phyloP scores from a whole-genome alignment of 2,113 vertebrate genomes.

The Gila orcuttii region DNA sequence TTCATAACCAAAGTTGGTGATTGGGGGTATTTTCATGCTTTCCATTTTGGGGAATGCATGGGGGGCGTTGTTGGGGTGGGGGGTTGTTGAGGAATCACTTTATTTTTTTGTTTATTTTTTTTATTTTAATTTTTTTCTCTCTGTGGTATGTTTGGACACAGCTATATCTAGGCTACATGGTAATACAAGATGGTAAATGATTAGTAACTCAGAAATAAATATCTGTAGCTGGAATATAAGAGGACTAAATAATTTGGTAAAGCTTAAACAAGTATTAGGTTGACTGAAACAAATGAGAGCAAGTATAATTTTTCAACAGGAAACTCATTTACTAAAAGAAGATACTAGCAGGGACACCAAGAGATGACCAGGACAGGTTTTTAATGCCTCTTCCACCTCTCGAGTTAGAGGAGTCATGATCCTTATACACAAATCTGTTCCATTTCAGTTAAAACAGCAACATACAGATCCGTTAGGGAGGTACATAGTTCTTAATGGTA shows the following conservation, averaged over 20 bases:
- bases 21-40: not conserved
- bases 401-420: conserved; percentile 4
- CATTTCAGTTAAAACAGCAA: not conserved
- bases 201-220: not conserved
- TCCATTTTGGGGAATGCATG: not conserved
- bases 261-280: conserved; percentile 18
- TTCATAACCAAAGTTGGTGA: not conserved
- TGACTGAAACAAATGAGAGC: not conserved
- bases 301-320: not conserved
- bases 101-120: not conserved
- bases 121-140: too few relatives aligned
- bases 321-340: too few relatives aligned
- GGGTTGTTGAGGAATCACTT: not conserved
- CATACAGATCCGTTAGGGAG: conserved; percentile 1
- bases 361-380: conserved; percentile 26
- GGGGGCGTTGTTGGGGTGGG: not conserved
- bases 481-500: not conserved
- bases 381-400: too few relatives aligned
- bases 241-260: too few relatives aligned
- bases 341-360: not conserved
- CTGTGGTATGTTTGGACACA: not conserved
- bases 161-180: not conserved
- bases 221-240: too few relatives aligned
- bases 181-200: not conserved
- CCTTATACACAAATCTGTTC: conserved; percentile 8